Conservation (phyloP, 2,113 vertebrate genomes). For the Charina bottae region DNA sequence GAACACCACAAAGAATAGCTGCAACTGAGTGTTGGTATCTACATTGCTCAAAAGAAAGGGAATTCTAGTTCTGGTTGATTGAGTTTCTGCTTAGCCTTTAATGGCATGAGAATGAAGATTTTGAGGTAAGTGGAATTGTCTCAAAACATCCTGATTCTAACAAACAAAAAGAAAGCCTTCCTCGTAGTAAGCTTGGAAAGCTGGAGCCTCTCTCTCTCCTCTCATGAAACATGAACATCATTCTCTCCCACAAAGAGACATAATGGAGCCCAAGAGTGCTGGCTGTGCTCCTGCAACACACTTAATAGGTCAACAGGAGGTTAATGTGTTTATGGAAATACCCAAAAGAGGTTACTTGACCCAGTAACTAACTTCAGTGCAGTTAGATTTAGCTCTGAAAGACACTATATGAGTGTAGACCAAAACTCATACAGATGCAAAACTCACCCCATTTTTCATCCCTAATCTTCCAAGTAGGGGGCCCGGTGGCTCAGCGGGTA, state of each 20-base stretch:
- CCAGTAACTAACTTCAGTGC: not conserved
- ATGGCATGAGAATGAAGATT: not conserved
- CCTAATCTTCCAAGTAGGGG: too few species aligned
- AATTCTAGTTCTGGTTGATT: not conserved
- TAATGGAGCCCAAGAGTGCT: not conserved
- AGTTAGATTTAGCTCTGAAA: not conserved
- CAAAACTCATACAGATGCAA: not conserved
- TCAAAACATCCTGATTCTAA: not conserved
- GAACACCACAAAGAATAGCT: not conserved
- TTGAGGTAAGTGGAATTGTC: not conserved
- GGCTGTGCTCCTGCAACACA: not conserved
- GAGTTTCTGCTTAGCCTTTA: not conserved
- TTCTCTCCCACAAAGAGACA: not conserved
- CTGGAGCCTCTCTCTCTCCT: not conserved
- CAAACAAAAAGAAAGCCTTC: not conserved
- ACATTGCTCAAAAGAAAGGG: not conserved
- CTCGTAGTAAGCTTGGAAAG: not conserved
- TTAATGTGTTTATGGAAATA: not conserved
- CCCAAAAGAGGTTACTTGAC: not conserved
- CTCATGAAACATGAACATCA: not conserved
- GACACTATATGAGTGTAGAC: not conserved
- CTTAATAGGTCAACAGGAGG: not conserved
- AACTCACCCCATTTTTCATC: too few species aligned
- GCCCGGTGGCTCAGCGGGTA: too few species aligned
- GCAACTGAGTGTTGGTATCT: not conserved